Evolutionary conservation across 2,888 invertebrate genomes (phyloP).

Genomic region (Hylaea fasciaria): DNA sequence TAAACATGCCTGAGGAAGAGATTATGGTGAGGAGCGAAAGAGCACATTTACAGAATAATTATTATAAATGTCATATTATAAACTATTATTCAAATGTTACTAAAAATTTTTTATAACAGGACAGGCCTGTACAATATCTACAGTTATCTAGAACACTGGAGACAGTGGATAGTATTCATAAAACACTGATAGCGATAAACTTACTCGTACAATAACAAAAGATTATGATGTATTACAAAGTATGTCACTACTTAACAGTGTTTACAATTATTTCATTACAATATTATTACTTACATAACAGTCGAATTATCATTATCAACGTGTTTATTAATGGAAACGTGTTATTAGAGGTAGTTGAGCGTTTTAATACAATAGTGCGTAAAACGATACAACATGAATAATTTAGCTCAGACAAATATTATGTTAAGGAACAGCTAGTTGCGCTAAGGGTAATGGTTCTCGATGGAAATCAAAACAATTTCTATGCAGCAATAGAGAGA

Average conservation of each 20-base stretch:
- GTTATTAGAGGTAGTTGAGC: no score
- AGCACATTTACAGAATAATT: conserved; percentile 23
- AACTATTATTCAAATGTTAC: no score
- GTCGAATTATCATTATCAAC: not conserved
- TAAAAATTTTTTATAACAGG: no score
- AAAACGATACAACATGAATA: no score
- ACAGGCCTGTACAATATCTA: not conserved
- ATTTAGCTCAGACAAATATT: no score
- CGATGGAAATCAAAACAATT: no score
- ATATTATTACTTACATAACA: not conserved
- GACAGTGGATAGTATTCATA: conserved; percentile 9
- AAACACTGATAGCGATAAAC: conserved; percentile 2
- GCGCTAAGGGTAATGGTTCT: no score
- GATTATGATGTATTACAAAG: conserved; percentile 5
- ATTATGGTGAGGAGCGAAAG: conserved; percentile 40
- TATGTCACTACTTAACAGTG: conserved; percentile 3
- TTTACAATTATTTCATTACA: conserved; percentile 10
- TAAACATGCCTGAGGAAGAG: conserved; percentile 53
- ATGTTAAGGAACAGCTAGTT: no score
- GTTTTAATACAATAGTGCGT: no score
- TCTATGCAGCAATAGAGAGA: no score
- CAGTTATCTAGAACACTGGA: not conserved
- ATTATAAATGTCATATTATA: no score
- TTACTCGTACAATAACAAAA: conserved; percentile 3
- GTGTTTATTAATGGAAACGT: no score